phyloP scores from a whole-genome alignment of 2,113 vertebrate species.

The Tinamus guttatus region DNA sequence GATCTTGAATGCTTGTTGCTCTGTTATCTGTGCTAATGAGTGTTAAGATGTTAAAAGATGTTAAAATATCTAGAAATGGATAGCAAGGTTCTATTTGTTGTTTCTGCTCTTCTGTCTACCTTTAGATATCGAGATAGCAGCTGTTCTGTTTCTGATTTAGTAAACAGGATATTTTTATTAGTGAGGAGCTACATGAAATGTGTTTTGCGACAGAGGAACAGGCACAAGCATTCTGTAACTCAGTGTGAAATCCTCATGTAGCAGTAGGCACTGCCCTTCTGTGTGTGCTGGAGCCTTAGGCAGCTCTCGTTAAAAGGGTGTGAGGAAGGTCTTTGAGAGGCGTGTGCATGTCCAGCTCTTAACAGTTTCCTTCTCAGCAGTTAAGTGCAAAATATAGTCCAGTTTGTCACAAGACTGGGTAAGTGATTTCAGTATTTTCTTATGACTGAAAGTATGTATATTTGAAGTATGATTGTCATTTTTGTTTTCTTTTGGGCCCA shows the following conservation, averaged over 20 bases:
- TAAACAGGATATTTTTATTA: neutral
- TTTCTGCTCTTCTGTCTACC: neutral
- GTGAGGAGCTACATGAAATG: neutral
- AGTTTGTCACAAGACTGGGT: neutral
- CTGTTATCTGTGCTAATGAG: neutral
- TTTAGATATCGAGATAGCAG: neutral
- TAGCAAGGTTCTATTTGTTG: neutral
- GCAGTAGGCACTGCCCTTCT: neutral
- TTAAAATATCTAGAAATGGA: neutral
- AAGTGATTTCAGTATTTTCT: neutral
- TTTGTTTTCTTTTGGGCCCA: neutral
- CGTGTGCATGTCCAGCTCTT: neutral
- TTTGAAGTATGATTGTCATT: neutral
- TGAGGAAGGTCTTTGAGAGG: neutral
- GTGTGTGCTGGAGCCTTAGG: fast-evolving
- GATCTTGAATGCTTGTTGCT: fast-evolving
- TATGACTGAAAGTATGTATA: neutral
- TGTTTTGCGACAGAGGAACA: too few relatives aligned
- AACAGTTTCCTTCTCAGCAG: neutral
- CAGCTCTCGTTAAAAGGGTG: neutral
- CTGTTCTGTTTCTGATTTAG: neutral
- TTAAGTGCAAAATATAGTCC: neutral
- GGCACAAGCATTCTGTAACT: too few relatives aligned
- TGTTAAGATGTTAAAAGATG: too few relatives aligned
- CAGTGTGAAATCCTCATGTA: neutral